Evolutionary conservation across 2,797 vertebrate genomes (phyloP).

Genomic region (Echeneis naucrates): DNA sequence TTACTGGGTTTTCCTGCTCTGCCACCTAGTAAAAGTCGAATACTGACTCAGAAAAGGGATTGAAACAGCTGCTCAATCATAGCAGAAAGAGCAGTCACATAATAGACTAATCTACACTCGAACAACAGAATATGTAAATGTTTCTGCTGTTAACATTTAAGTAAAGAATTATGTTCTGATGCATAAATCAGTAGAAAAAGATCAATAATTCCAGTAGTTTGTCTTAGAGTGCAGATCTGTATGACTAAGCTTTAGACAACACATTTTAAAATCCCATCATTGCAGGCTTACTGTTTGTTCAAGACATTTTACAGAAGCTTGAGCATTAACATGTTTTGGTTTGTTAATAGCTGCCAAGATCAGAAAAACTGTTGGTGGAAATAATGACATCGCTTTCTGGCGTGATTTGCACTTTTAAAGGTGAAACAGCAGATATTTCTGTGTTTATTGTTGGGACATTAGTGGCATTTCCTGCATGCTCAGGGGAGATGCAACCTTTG

Average conservation of each 20-base stretch:
- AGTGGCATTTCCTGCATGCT: not conserved
- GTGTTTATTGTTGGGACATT: conserved; percentile 5
- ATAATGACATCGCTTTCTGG: conserved; percentile 30
- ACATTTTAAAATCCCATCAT: not conserved
- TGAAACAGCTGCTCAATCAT: not conserved
- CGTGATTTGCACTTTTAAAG: conserved; percentile 34
- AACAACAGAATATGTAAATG: not conserved
- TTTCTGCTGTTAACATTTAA: not conserved
- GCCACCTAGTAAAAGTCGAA: too few relatives aligned
- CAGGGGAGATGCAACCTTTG: conserved; percentile 15
- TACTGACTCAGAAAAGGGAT: not conserved
- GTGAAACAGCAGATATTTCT: conserved; percentile 12
- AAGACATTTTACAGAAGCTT: not conserved
- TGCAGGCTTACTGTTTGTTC: not conserved
- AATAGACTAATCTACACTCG: not conserved
- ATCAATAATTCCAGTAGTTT: not conserved
- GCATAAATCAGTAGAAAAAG: not conserved
- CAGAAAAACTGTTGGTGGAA: conserved; percentile 27
- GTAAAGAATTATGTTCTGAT: not conserved
- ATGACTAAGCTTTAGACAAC: not conserved
- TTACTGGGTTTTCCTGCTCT: too few relatives aligned
- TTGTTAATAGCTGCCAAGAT: conserved; percentile 20
- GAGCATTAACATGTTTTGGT: conserved; percentile 5
- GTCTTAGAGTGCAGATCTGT: not conserved
- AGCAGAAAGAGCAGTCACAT: not conserved